Conservation (phyloP, 2,888 invertebrate genomes). For the Aspidiotus rigidus region DNA sequence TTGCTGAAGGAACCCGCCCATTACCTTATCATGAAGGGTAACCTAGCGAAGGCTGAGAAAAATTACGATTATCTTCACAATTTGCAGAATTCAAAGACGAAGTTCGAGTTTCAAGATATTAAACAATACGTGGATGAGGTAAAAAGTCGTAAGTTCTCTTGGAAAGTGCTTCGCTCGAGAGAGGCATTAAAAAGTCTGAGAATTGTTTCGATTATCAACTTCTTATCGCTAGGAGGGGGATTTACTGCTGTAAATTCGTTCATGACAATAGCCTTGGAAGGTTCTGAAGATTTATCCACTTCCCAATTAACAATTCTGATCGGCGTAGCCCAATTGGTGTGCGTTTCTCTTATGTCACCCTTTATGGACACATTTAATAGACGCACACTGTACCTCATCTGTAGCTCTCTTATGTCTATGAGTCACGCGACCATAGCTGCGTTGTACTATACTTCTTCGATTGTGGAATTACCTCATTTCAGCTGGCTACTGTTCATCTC, state of each 20-base stretch:
- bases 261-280: neutral
- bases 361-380: slow-evolving; percentile 3
- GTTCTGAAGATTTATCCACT: neutral
- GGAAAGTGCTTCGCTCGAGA: neutral
- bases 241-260: neutral
- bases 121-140: neutral
- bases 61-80: neutral
- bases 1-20: slow-evolving; percentile 37
- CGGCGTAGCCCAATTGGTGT: slow-evolving; percentile 1
- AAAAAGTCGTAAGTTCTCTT: neutral
- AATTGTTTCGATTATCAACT: neutral
- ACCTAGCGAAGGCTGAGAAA: slow-evolving; percentile 17
- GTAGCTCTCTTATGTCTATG: too few relatives aligned
- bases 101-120: neutral
- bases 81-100: neutral
- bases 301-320: neutral
- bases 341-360: neutral
- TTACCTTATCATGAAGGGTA: slow-evolving; percentile 35
- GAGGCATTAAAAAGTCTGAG: neutral
- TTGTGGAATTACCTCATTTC: neutral
- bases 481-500: slow-evolving; percentile 3
- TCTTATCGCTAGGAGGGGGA: neutral
- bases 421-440: neutral
- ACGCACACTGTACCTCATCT: neutral
- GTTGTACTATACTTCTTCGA: neutral